These are phyloP conservation scores for Phylloscopus trochilus DNA, from an alignment of 2,113 vertebrate species.

Conservation along the genomic window DNA sequence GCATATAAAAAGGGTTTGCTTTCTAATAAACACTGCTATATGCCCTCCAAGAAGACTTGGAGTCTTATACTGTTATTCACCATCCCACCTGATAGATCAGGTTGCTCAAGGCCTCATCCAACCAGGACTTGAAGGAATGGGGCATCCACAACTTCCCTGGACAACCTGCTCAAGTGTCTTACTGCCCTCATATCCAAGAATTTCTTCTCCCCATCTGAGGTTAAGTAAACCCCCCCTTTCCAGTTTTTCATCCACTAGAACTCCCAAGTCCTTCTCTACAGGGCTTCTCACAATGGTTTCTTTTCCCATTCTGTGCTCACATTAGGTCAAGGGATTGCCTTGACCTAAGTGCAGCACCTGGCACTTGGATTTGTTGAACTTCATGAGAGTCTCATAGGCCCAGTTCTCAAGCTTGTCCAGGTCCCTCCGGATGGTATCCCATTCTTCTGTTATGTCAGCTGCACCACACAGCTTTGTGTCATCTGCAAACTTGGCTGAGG, in stretches of 20 bases:
- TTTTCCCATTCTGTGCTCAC: background rate
- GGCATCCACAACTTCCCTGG: background rate
- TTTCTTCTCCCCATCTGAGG: background rate
- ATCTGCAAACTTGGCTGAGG: background rate
- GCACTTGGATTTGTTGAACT: background rate
- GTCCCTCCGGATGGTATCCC: background rate
- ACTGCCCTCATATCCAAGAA: background rate
- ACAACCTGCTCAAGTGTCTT: background rate
- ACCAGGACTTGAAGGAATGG: background rate
- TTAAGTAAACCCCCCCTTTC: background rate
- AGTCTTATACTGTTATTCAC: too few species aligned
- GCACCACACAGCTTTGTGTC: background rate
- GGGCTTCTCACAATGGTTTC: background rate
- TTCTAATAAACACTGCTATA: too few species aligned
- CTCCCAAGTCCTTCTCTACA: background rate
- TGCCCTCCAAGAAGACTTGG: too few species aligned
- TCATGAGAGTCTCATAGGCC: background rate
- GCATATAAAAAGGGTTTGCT: too few species aligned
- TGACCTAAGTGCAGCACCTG: accelerated
- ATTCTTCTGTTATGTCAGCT: background rate
- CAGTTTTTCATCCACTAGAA: background rate
- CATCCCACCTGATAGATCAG: background rate
- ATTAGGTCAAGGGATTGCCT: background rate
- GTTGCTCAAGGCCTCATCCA: background rate
- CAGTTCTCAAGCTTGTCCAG: background rate